Conservation (phyloP, 2,113 vertebrate genomes). For the Thermophis baileyi region DNA sequence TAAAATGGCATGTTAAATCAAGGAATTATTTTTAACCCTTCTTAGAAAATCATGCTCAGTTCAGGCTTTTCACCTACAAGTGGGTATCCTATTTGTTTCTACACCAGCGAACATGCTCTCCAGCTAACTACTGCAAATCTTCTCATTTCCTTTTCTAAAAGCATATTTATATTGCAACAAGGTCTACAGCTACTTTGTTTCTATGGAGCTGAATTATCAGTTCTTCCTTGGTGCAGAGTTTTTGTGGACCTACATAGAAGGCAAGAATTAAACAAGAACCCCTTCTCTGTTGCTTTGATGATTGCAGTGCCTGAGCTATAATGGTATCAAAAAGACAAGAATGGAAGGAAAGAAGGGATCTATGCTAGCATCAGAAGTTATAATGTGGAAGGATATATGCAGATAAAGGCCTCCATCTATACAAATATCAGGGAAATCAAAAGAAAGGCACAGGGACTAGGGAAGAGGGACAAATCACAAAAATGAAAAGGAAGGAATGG, state of each 20-base stretch:
- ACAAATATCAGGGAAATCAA: background rate
- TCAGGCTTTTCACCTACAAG: background rate
- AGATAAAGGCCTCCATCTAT: background rate
- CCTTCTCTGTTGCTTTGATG: background rate
- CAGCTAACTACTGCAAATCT: background rate
- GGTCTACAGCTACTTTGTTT: background rate
- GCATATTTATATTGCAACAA: background rate
- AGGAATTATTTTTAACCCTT: background rate
- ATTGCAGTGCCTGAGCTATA: background rate
- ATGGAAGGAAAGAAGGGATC: background rate
- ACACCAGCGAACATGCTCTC: background rate
- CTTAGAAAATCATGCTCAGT: background rate
- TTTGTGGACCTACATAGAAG: background rate
- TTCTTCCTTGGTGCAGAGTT: background rate
- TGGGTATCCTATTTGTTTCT: background rate
- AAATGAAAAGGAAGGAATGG: background rate
- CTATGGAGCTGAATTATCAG: background rate
- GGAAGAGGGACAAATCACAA: background rate
- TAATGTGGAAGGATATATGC: background rate
- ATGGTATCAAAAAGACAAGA: background rate
- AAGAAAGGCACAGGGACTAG: background rate
- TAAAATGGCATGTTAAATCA: background rate
- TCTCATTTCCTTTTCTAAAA: background rate
- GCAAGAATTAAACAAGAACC: background rate
- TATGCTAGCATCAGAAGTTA: background rate